Percentiles rank a stretch among this genome's conserved stretches.
phyloP scores from a whole-genome alignment of 2,797 vertebrate species.

The Propithecus perrieri region DNA sequence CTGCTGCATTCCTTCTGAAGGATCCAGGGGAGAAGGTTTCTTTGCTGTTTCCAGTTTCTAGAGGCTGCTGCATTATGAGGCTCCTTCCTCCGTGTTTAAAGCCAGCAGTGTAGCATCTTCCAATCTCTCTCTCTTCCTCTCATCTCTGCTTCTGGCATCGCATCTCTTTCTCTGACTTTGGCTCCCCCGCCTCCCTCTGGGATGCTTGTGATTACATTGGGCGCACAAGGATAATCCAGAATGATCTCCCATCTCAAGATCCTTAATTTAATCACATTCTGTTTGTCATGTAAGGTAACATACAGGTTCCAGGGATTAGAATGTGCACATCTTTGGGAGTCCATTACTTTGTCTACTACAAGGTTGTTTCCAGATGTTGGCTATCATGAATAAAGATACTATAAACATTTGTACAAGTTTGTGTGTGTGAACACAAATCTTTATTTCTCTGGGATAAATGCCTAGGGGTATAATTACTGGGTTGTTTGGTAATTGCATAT shows the following conservation, averaged over 20 bases:
- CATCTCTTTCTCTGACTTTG: not conserved
- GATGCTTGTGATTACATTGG: not conserved
- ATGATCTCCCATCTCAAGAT: not conserved
- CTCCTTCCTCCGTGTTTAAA: not conserved
- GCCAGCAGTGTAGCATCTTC: not conserved
- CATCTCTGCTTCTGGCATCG: not conserved
- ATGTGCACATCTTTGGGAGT: not conserved
- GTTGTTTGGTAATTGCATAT: not conserved
- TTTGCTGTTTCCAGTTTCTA: not conserved
- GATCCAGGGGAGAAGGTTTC: not conserved
- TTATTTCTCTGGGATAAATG: constrained; percentile 36
- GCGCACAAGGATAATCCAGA: not conserved
- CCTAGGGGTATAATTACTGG: not conserved
- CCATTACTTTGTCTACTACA: not conserved
- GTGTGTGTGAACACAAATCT: not conserved
- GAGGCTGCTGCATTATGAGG: not conserved
- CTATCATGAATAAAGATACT: constrained; percentile 15
- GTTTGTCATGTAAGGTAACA: not conserved
- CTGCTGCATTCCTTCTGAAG: not conserved
- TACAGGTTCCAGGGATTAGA: not conserved
- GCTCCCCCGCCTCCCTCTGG: not conserved
- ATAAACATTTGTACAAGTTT: not conserved
- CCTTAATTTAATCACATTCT: not conserved
- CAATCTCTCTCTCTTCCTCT: not conserved
- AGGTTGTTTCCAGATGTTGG: not conserved